phyloP scores from a whole-genome alignment of 2,888 invertebrate genomes.

The Torymus tubicola region DNA sequence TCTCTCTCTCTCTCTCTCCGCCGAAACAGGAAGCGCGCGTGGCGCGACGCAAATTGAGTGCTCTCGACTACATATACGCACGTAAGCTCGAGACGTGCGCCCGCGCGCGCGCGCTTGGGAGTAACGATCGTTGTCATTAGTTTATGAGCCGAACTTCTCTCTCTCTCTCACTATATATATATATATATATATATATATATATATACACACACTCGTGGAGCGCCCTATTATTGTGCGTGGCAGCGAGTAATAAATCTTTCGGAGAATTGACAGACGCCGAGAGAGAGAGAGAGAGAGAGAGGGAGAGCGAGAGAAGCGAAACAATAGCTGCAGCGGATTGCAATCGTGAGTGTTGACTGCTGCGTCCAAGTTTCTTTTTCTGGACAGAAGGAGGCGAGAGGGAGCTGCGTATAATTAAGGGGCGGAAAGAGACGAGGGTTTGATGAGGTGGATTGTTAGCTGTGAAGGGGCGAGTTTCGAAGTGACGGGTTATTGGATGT shows the following conservation, averaged over 20 bases:
- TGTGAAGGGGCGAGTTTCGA: too few relatives aligned
- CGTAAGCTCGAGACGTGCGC: neutral
- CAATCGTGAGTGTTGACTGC: neutral
- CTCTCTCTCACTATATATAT: too few relatives aligned
- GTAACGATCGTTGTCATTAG: conserved; percentile 55
- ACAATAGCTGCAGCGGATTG: conserved; percentile 30
- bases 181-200: too few relatives aligned
- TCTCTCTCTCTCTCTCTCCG: too few relatives aligned
- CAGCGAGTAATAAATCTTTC: conserved; percentile 45
- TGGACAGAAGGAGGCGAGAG: neutral
- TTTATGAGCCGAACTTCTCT: conserved; percentile 51
- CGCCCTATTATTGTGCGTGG: conserved; percentile 9
- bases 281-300: neutral
- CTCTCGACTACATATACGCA: neutral
- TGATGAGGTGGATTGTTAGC: too few relatives aligned
- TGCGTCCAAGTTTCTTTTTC: too few relatives aligned
- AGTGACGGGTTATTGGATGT: too few relatives aligned
- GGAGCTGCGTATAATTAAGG: too few relatives aligned
- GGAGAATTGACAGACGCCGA: conserved; percentile 41
- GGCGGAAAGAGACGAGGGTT: too few relatives aligned
- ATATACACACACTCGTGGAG: too few relatives aligned
- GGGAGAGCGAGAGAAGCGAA: too few relatives aligned
- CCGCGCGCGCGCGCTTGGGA: neutral
- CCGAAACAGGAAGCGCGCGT: conserved; percentile 47
- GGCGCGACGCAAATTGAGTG: conserved; percentile 47